Evolutionary conservation across 2,888 invertebrate genomes (phyloP).

Genomic region (Arge pagana): DNA sequence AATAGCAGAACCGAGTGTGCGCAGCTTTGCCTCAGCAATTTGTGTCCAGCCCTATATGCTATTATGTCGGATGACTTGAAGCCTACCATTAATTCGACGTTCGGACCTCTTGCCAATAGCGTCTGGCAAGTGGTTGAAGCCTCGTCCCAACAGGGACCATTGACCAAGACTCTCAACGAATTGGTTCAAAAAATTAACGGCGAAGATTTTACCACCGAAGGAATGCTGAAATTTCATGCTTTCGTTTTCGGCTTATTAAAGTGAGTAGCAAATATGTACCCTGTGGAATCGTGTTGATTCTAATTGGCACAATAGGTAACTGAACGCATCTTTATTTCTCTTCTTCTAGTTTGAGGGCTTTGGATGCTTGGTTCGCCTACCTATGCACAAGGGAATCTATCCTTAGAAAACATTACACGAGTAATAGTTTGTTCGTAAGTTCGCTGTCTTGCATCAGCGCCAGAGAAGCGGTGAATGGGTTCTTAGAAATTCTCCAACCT

Average conservation of each 20-base stretch:
- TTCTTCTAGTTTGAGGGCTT: slow-evolving; percentile 70
- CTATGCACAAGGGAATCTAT: slow-evolving; percentile 82
- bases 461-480: slow-evolving; percentile 69
- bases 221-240: slow-evolving; percentile 85
- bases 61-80: slow-evolving; percentile 85
- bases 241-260: slow-evolving; percentile 86
- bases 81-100: slow-evolving; percentile 79
- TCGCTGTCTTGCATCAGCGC: slow-evolving; percentile 60
- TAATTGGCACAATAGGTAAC: not conserved
- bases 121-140: slow-evolving; percentile 91
- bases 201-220: slow-evolving; percentile 81
- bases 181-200: slow-evolving; percentile 81
- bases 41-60: slow-evolving; percentile 84
- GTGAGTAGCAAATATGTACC: slow-evolving; percentile 60
- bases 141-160: slow-evolving; percentile 83
- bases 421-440: slow-evolving; percentile 73
- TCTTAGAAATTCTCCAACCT: slow-evolving; percentile 79
- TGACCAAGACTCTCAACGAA: slow-evolving; percentile 82
- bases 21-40: slow-evolving; percentile 72
- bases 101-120: slow-evolving; percentile 83
- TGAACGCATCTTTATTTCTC: not conserved
- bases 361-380: slow-evolving; percentile 90
- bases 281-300: slow-evolving; percentile 10
- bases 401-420: slow-evolving; percentile 78
- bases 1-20: slow-evolving; percentile 69